These are phyloP conservation scores for Agrochola lychnidis DNA, from an alignment of 2,888 invertebrate species.

Conservation along the genomic window DNA sequence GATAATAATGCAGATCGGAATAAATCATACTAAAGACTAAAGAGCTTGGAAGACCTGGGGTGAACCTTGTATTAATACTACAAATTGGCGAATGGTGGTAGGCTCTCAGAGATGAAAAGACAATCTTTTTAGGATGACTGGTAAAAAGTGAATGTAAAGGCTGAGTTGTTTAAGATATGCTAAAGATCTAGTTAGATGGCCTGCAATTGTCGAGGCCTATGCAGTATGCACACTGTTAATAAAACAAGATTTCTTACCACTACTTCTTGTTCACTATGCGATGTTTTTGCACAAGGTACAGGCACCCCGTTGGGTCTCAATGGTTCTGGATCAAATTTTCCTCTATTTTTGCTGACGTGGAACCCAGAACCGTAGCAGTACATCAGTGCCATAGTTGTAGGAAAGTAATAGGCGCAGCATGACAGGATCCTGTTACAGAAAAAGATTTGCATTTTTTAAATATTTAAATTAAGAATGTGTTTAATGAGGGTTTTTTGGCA, in stretches of 20 bases:
- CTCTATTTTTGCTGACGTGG: constrained; percentile 95
- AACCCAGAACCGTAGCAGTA: constrained; percentile 97
- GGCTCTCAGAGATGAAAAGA: neutral
- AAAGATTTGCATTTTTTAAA: neutral
- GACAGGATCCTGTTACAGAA: constrained; percentile 92
- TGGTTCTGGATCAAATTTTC: constrained; percentile 88
- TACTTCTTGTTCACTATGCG: constrained; percentile 79
- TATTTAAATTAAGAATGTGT: neutral
- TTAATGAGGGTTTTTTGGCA: neutral
- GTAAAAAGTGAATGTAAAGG: neutral
- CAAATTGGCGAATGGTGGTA: neutral
- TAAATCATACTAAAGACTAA: too few relatives aligned
- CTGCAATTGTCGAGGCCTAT: neutral
- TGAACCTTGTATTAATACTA: neutral
- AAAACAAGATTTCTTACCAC: constrained; percentile 72
- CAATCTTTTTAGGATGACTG: neutral
- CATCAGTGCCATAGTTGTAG: constrained; percentile 97
- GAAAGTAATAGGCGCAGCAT: constrained; percentile 97
- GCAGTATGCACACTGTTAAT: neutral
- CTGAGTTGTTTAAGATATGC: neutral
- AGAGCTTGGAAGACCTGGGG: neutral
- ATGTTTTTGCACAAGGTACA: constrained; percentile 82
- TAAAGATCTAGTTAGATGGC: neutral
- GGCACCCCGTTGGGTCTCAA: constrained; percentile 83
- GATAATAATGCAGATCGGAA: too few relatives aligned